phyloP scores from a whole-genome alignment of 2,888 invertebrate species.

The Melanostoma scalare region DNA sequence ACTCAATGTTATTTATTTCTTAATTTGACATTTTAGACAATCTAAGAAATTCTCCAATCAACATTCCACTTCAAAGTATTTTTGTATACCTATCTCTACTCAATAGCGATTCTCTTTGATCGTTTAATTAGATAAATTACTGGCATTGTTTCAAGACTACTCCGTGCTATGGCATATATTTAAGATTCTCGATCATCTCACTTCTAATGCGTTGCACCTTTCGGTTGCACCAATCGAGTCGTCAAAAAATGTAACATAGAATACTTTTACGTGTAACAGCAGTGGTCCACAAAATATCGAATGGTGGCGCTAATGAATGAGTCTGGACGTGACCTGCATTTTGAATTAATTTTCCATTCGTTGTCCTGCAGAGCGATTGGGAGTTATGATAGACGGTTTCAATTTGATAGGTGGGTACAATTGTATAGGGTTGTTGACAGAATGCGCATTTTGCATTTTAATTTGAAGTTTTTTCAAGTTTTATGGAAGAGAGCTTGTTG shows the following conservation, averaged over 20 bases:
- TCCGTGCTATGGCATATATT: slow-evolving; percentile 57
- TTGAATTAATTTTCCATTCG: not conserved
- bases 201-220: slow-evolving; percentile 69
- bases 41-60: slow-evolving; percentile 66
- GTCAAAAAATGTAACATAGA: slow-evolving; percentile 35
- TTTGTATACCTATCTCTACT: slow-evolving; percentile 30
- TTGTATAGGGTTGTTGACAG: not conserved
- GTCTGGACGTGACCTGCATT: slow-evolving; percentile 59
- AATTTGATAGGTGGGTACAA: not conserved
- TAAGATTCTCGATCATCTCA: slow-evolving; percentile 61
- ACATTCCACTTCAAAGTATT: slow-evolving; percentile 52
- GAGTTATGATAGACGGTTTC: not conserved
- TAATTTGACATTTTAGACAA: slow-evolving; percentile 56
- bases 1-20: slow-evolving; percentile 46
- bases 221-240: slow-evolving; percentile 35
- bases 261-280: slow-evolving; percentile 29
- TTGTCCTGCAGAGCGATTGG: not conserved
- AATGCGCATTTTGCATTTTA: no score
- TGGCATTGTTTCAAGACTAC: slow-evolving; percentile 56
- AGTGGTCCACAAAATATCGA: slow-evolving; percentile 11
- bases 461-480: no score
- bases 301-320: slow-evolving; percentile 70
- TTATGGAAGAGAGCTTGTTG: no score
- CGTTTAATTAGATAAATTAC: slow-evolving; percentile 71
- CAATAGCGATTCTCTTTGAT: slow-evolving; percentile 40